These are phyloP conservation scores for Cephus spinipes DNA, from an alignment of 2,888 invertebrate genomes.

Conservation along the genomic window DNA sequence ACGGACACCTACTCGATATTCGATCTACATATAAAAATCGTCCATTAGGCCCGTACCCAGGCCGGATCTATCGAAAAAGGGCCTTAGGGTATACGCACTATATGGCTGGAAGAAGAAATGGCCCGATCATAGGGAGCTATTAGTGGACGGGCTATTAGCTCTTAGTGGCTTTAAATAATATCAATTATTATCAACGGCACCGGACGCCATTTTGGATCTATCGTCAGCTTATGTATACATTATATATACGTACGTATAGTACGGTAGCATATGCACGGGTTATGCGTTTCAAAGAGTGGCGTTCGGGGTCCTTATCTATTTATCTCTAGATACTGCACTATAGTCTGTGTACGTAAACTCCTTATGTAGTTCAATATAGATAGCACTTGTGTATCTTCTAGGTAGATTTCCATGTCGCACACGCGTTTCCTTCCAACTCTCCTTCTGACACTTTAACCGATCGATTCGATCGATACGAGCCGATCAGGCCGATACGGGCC, in stretches of 20 bases:
- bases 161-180: constrained; percentile 38
- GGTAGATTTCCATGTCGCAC: constrained; percentile 19
- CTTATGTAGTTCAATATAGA: too few species aligned
- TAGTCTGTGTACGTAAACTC: too few species aligned
- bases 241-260: too few species aligned
- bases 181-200: constrained; percentile 31
- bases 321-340: too few species aligned
- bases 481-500: constrained; percentile 32
- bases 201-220: not conserved
- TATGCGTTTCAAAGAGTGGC: too few species aligned
- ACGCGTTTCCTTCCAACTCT: constrained; percentile 15
- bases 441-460: too few species aligned
- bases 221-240: too few species aligned
- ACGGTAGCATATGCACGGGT: too few species aligned
- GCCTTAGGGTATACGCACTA: not conserved
- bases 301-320: too few species aligned
- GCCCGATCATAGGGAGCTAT: constrained; percentile 24
- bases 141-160: constrained; percentile 35
- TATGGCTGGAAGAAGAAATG: constrained; percentile 11
- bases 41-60: constrained; percentile 37
- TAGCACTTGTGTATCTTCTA: too few species aligned
- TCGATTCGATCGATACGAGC: constrained; percentile 37
- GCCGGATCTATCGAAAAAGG: constrained; percentile 9
- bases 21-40: constrained; percentile 51
- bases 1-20: constrained; percentile 16